Base-by-base conservation (phyloP, 2,113 vertebrate species). In the Atlantisia rogersi region DNA sequence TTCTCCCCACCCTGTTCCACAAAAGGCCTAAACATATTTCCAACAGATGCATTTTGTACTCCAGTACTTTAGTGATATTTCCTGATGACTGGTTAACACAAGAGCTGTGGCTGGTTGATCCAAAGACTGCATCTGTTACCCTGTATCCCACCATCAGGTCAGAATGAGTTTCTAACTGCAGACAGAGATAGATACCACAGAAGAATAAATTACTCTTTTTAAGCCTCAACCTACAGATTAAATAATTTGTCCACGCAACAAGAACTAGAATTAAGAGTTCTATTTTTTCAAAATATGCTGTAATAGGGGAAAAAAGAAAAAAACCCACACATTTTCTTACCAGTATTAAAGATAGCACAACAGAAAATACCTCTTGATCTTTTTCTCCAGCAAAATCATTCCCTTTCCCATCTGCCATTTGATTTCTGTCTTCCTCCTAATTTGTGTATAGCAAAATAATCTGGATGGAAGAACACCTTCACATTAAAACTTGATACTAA, bases 61-160 rank as follows among this genome's bases (percentile, higher is more conserved):
- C 63, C 4, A 11, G 92, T 63, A 88, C 85, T 94, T 80, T 67
- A 32, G 79, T 75, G 93, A 28, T 88, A 86, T 90, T 96, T 97
- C 90, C 94, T 93, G 88, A 44, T 48, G 82, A 40, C 88, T 92
- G 85, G 50, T 86, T 87, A 82, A 59, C 71, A 92, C 85, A 74
- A 77, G 85, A 74, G 93, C 93, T 68, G 92, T 32, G 50, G 90
- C 94, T 95, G 93, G 90, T 83, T 63, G 76, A 92, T 96, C 79
- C 93, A 74, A 44, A 86, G 92, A 78, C 17, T 83, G 88, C 93
- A 94, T 93, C 93, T 97, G 95, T 74, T 81, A 70, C 85, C 92
- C 92, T 92, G 82, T 35, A 18, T 77, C 53, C 37, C 46, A 2
- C 92, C 94, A 94, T 37, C 78, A 40, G 92, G 87, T 73, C 91